Conservation (phyloP, 2,888 invertebrate genomes). For the Bugula neritina region DNA sequence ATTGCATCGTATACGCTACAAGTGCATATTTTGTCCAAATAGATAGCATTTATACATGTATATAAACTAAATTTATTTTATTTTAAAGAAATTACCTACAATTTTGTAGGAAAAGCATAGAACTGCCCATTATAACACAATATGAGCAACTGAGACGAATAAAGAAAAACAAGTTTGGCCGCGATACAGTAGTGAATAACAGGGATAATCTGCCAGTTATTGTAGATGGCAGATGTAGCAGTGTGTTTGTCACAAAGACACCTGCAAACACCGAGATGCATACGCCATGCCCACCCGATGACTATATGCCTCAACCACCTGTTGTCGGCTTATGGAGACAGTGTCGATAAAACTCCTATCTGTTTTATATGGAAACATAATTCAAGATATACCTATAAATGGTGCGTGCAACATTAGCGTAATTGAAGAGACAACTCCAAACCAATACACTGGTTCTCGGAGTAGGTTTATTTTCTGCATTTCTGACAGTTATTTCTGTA, state of each 20-base stretch:
- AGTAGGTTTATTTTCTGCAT: too few relatives aligned
- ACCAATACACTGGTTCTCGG: too few relatives aligned
- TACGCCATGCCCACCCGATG: constrained; percentile 4
- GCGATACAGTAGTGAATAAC: neutral
- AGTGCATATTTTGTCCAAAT: too few relatives aligned
- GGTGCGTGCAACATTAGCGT: too few relatives aligned
- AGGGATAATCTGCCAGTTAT: constrained; percentile 2
- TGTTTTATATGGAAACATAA: too few relatives aligned
- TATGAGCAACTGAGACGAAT: constrained; percentile 16
- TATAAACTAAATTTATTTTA: neutral
- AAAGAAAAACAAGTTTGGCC: neutral
- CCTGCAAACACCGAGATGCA: neutral
- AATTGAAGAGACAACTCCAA: too few relatives aligned
- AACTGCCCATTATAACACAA: neutral
- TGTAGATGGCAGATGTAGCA: neutral
- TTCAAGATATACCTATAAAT: too few relatives aligned
- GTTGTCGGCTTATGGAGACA: constrained; percentile 1
- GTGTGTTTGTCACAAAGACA: too few relatives aligned
- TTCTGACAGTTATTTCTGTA: too few relatives aligned
- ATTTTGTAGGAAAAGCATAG: neutral
- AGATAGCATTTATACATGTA: neutral
- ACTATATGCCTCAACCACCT: neutral
- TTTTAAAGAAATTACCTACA: neutral
- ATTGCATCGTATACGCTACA: too few relatives aligned
- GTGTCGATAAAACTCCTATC: too few relatives aligned